Base-by-base conservation (phyloP, 2,888 invertebrate species). In the Rhabditoides inermis region DNA sequence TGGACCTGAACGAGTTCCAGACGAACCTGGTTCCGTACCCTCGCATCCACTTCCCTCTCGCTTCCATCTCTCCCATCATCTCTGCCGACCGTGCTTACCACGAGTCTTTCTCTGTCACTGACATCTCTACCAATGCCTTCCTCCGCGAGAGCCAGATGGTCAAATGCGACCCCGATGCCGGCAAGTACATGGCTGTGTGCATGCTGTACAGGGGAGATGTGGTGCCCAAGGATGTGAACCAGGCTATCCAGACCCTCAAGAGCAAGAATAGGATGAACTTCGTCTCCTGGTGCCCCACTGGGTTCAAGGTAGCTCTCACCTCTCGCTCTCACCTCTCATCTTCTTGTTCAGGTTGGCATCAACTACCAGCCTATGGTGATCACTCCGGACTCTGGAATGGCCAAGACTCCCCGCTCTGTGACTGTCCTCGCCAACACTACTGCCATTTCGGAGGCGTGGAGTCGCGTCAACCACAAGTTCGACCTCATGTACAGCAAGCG, bases 101-200 rank as follows among this genome's bases (percentile, higher is more conserved):
- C 56, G 67, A 70, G 53, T 54, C 60, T 32, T 58, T 70, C 23
- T 63, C 62, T n/a, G 65, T 78, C 18, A 70, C 50, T 47, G 90
- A 91, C 79, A 90, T 91, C 79, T 92, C 91, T 88, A 90, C 77
- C 87, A 90, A 89, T 39, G 90, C 90, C 80, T 57, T 86, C 85
- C 25, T 88, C 84, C 78, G 86, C 74, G 85, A 85, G 68, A 88
- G 88, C 78, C 88, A 88, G 81, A 88, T 89, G 88, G 88, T 89
- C 0, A 86, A 85, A 72, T 88, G 90, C 75, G 84, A 87, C 77
- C 85, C 84, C 86, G 82, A 86, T 2, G 75, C 77, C 61, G 77
- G 77, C 36, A 81, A 80, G 65, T 80, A 80, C 70, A 80, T 66
- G 79, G 79, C 79, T 27, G 78, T 66, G 7, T 71, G 79, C 76